phyloP scores from a whole-genome alignment of 2,888 invertebrate genomes.

The Athrips mouffetella region DNA sequence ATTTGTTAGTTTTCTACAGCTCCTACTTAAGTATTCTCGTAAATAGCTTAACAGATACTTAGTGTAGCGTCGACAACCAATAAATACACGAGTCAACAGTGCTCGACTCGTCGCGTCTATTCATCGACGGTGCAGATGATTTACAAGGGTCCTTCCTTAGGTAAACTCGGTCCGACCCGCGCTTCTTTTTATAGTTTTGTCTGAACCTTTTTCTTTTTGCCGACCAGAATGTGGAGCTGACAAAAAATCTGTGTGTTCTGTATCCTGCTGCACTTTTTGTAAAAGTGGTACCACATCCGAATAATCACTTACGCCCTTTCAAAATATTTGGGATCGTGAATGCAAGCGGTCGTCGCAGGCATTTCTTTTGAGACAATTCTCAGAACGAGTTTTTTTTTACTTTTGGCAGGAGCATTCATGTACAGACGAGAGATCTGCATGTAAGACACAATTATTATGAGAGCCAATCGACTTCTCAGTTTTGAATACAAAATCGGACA shows the following conservation, averaged over 20 bases:
- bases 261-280: constrained; percentile 75
- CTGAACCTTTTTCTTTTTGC: constrained; percentile 68
- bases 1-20: constrained; percentile 35
- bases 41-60: constrained; percentile 70
- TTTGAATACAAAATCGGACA: constrained; percentile 13
- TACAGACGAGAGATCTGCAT: constrained; percentile 40
- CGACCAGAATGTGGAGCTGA: constrained; percentile 66
- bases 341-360: constrained; percentile 52
- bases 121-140: constrained; percentile 71
- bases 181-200: constrained; percentile 75
- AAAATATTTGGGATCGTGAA: constrained; percentile 75
- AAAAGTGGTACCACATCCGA: constrained; percentile 75
- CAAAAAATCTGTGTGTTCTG: constrained; percentile 69
- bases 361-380: constrained; percentile 65
- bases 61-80: constrained; percentile 69
- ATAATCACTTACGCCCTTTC: constrained; percentile 74
- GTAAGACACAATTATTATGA: constrained; percentile 24
- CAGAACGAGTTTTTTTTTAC: constrained; percentile 51
- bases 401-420: constrained; percentile 35
- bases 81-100: constrained; percentile 74
- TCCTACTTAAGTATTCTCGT: constrained; percentile 53
- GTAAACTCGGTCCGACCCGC: constrained; percentile 71
- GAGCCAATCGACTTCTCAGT: constrained; percentile 18
- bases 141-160: constrained; percentile 78
- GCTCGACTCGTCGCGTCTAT: constrained; percentile 64